Evolutionary conservation across 2,797 vertebrate genomes (phyloP), one percentile per base, ranked within the genome.

Genomic region (Discoglossus pictus): DNA sequence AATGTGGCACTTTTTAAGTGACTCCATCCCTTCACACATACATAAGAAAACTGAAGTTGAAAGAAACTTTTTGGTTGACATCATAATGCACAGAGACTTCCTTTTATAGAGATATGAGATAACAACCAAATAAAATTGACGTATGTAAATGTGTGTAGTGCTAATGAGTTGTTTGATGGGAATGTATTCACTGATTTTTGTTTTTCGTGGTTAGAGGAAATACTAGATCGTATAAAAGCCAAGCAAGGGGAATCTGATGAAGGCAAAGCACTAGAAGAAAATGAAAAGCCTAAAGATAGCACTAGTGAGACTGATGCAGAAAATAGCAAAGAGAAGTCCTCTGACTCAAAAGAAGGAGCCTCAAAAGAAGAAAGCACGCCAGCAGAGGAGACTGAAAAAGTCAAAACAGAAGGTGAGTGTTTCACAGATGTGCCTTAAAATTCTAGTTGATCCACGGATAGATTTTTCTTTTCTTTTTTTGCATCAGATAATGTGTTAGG

Each of bases 201-300:
- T 70, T 82, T 79, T 16, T 72, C 0, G 73, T 72, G 12, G 73
- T 35, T 72, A 99, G 97, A 98, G 72, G 96, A 98, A 84, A 98
- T 99, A 81, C 78, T 95, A 84, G 95, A 98, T 16, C 74, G 89
- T 60, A 69, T 93, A 68, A 92, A 92, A 81, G 82, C 86, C 58
- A 94, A 91, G 79, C 94, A 89, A 75, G 94, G 95, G 74, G 91
- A 84, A 65, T 89, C 94, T 61, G 82, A 92, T 78, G 90, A 89
- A 72, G 88, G 62, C 65, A 83, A 83, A 20, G 83, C 80, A 20
- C 85, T 88, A 1, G 92, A 93, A 75, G 94, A 97, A 78, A 81
- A 79, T 11, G 88, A 89, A 75, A 94, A 86, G 73, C 59, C 74
- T 21, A 88, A 84, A 13, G 93, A 89, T 65, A 40, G 25, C 7